Percentiles rank a stretch among this genome's conserved stretches.
Evolutionary conservation across 2,113 vertebrate genomes (phyloP).

Genomic region (Athene noctua): DNA sequence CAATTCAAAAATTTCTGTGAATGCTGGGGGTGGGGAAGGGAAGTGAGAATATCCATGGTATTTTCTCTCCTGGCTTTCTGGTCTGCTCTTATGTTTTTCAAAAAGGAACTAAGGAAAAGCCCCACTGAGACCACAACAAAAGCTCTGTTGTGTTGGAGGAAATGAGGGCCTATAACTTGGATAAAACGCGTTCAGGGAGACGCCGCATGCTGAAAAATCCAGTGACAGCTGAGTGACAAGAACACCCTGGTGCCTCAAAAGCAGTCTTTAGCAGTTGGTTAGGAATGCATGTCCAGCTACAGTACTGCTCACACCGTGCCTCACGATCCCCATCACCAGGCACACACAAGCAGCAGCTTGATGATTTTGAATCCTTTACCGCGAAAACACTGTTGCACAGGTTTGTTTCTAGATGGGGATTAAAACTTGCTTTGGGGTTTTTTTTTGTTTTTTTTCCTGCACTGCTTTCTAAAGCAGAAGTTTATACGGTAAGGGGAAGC

Average conservation of each 20-base stretch:
- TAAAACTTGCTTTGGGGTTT: background rate
- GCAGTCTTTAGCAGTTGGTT: background rate
- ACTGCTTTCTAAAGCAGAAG: background rate
- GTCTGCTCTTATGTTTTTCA: background rate
- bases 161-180: slow-evolving; percentile 46
- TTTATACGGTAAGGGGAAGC: background rate
- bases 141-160: slow-evolving; percentile 55
- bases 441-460: background rate
- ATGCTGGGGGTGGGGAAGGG: background rate
- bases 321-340: background rate
- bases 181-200: background rate
- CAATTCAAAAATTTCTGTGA: background rate
- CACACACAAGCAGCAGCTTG: background rate
- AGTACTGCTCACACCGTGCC: background rate
- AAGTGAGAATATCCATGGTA: background rate
- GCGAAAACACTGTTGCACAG: background rate
- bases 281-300: slow-evolving; percentile 13
- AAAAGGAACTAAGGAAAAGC: slow-evolving; percentile 53
- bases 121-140: slow-evolving; percentile 57
- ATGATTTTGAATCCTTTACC: background rate
- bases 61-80: slow-evolving; percentile 9
- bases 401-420: background rate
- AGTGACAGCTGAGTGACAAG: background rate
- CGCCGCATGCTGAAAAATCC: background rate
- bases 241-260: slow-evolving; percentile 23